phyloP scores from a whole-genome alignment of 2,113 vertebrate genomes.

The Mirounga angustirostris region DNA sequence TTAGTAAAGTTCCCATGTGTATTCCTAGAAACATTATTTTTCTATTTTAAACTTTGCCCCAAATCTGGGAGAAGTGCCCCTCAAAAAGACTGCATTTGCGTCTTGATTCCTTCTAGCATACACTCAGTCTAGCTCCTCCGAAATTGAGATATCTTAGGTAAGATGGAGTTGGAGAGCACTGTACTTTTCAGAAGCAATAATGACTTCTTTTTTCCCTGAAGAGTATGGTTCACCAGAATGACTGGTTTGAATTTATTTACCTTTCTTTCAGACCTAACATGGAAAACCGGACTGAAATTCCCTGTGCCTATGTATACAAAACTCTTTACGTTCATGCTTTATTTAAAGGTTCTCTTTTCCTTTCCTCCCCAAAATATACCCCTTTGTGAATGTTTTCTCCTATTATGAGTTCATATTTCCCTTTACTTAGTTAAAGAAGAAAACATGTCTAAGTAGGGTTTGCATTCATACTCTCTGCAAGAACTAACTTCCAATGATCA shows the following conservation, averaged over 20 bases:
- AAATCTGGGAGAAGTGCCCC: neutral
- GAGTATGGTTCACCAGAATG: neutral
- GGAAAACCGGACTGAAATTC: neutral
- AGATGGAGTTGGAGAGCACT: neutral
- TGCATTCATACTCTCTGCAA: neutral
- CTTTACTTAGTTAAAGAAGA: neutral
- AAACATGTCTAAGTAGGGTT: neutral
- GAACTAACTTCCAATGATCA: neutral
- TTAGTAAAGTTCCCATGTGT: neutral
- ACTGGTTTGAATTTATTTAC: neutral
- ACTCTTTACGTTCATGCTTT: neutral
- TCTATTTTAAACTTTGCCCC: slow-evolving; percentile 5
- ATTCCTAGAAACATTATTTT: neutral
- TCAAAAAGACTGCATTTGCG: neutral
- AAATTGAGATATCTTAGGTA: neutral
- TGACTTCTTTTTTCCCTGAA: neutral
- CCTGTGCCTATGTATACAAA: neutral
- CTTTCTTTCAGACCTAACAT: neutral
- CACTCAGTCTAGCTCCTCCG: neutral
- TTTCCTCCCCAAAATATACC: neutral
- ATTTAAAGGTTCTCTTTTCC: neutral
- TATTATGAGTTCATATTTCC: neutral
- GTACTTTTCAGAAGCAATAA: neutral
- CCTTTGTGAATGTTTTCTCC: neutral
- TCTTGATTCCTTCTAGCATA: neutral